These are phyloP conservation scores for Rhinichthys osculus DNA, from an alignment of 2,797 vertebrate species.

Conservation along the genomic window DNA sequence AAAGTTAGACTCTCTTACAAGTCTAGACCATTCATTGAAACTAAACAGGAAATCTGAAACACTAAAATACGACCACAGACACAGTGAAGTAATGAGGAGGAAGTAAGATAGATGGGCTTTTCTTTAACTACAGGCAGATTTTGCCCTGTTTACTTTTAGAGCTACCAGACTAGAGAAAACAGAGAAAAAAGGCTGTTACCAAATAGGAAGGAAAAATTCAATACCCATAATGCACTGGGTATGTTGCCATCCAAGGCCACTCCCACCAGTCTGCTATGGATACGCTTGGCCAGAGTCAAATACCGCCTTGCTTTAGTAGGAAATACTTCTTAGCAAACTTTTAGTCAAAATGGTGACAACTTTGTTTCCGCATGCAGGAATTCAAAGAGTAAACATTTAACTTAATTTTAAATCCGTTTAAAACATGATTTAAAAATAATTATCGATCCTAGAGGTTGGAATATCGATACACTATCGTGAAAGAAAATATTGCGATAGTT, in stretches of 20 bases:
- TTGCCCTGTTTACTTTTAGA: not conserved
- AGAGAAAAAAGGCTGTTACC: too few species aligned
- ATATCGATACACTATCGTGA: too few species aligned
- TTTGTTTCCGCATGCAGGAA: not conserved
- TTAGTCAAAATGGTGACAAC: not conserved
- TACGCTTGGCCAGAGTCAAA: too few species aligned
- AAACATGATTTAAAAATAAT: too few species aligned
- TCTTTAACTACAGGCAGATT: not conserved
- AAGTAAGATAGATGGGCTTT: constrained; percentile 7
- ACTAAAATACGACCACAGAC: not conserved
- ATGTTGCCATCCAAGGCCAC: too few species aligned
- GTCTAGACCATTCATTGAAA: not conserved
- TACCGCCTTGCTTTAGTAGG: not conserved
- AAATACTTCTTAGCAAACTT: not conserved
- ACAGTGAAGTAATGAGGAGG: not conserved
- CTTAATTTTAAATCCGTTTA: too few species aligned
- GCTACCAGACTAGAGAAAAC: too few species aligned
- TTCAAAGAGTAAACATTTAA: not conserved
- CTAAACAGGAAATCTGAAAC: constrained; percentile 7
- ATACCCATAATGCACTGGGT: too few species aligned
- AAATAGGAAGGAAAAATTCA: too few species aligned
- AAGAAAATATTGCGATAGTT: too few species aligned
- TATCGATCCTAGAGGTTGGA: too few species aligned
- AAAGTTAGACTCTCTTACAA: not conserved
- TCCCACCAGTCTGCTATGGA: too few species aligned